phyloP scores from a whole-genome alignment of 2,797 vertebrate genomes.

The Lithobates pipiens region DNA sequence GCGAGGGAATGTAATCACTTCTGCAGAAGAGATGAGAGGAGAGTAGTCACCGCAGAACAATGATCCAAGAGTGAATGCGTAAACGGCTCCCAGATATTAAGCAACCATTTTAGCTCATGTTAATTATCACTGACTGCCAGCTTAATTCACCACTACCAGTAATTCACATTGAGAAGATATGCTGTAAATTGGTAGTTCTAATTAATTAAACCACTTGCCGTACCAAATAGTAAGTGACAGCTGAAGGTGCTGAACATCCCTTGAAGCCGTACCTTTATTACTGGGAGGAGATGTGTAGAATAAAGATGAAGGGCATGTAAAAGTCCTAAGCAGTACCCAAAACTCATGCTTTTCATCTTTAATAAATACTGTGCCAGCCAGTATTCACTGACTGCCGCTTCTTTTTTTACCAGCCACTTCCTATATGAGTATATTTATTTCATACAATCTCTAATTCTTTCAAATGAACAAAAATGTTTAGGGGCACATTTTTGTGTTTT shows the following conservation, averaged over 20 bases:
- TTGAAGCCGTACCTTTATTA: not conserved
- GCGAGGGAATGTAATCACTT: conserved; percentile 26
- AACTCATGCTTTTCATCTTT: not conserved
- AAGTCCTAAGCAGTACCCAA: not conserved
- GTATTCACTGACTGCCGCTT: not conserved
- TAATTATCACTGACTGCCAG: conserved; percentile 12
- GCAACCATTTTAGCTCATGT: conserved; percentile 20
- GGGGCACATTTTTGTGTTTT: not conserved
- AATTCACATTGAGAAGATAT: conserved; percentile 13
- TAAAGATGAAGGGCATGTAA: conserved; percentile 4
- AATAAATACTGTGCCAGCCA: not conserved
- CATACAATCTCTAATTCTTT: too few relatives aligned
- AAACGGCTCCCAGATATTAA: conserved; percentile 18
- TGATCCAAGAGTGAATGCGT: not conserved
- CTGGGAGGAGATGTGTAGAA: not conserved
- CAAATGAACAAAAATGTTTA: not conserved
- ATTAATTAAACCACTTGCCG: conserved; percentile 7
- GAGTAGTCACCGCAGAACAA: not conserved
- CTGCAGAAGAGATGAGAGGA: conserved; percentile 16
- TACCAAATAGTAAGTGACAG: not conserved
- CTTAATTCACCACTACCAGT: conserved; percentile 14
- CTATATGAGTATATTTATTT: too few relatives aligned
- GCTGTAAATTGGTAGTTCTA: not conserved
- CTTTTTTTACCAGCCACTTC: too few relatives aligned
- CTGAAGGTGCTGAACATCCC: not conserved